Evolutionary conservation across 2,797 vertebrate species (phyloP), one percentile per base, ranked within the genome.

Genomic region (Varecia variegata): DNA sequence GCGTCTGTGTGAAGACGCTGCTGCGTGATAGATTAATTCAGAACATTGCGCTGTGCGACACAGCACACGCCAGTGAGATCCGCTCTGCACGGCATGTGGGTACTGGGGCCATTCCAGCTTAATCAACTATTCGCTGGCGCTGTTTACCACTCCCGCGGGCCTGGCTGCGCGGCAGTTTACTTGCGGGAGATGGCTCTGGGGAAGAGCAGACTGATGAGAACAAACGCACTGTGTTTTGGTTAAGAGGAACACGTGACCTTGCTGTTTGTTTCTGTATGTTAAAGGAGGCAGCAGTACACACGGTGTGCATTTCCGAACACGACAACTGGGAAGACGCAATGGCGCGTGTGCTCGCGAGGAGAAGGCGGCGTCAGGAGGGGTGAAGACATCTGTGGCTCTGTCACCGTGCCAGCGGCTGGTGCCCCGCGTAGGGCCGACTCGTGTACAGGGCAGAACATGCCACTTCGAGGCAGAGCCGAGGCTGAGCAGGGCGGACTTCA

Each of bases 1-100:
- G 0, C n/a, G 2, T 13, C 38, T 81, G 7, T 2, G 10, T 8
- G 7, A 6, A 56, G 89, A 27, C 50, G 54, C 21, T 25, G 5
- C 11, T 38, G 7, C 32, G 0, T 8, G 54, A 1, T 0, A 12
- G 76, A 7, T 13, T 15, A 15, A 0, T n/a, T 30, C 1, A 38
- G 47, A 7, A 3, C 38, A 3, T 25, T 4, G 68, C 5, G 2
- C 32, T 4, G 7, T 4, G 11, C 43, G 8, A 17, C 2, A 7
- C 2, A 1, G 8, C 54, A 7, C 50, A 23, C 15, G 27, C 58
- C n/a, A 15, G 5, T 11, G 2, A 12, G 12, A 38, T 3, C 7
- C 70, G 2, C 27, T 23, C 38, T 9, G 0, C 8, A 23, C 3
- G n/a, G 70, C 2, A 0, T 1, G 27, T 32, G 5, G 52, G n/a